These are phyloP conservation scores for Ptychadena robeensis DNA, from an alignment of 2,797 vertebrate genomes.

Conservation along the genomic window DNA sequence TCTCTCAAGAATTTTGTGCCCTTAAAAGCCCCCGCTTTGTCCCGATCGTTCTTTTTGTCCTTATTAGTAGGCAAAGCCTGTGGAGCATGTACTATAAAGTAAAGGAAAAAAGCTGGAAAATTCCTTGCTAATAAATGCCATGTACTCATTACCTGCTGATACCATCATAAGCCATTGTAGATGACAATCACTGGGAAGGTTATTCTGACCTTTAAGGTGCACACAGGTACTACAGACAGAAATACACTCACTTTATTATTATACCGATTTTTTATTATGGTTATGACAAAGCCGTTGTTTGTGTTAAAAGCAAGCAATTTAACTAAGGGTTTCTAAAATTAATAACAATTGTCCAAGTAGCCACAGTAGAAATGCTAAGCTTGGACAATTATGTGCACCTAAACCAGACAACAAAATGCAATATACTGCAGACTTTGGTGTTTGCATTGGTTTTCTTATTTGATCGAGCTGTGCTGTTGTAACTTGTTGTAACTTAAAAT, in stretches of 20 bases:
- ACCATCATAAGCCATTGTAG: slow-evolving; percentile 21
- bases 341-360: background rate
- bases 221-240: slow-evolving; percentile 6
- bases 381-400: background rate
- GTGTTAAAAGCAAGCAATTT: background rate
- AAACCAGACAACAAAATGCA: no score
- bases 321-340: background rate
- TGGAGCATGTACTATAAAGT: background rate
- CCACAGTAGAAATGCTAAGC: background rate
- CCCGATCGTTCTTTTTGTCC: no score
- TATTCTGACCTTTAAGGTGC: slow-evolving; percentile 29
- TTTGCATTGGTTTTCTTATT: no score
- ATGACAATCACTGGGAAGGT: slow-evolving; percentile 15
- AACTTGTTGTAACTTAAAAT: no score
- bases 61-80: slow-evolving; percentile 4
- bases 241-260: background rate
- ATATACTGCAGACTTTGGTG: no score
- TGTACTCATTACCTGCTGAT: slow-evolving; percentile 33
- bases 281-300: background rate
- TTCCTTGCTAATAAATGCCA: slow-evolving; percentile 13
- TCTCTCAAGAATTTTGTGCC: no score
- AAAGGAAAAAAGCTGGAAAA: slow-evolving; percentile 17
- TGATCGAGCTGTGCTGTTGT: no score
- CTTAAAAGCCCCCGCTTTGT: no score
- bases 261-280: background rate